These are phyloP conservation scores for Chromobotia macracanthus DNA, from an alignment of 2,797 vertebrate genomes.

Conservation along the genomic window DNA sequence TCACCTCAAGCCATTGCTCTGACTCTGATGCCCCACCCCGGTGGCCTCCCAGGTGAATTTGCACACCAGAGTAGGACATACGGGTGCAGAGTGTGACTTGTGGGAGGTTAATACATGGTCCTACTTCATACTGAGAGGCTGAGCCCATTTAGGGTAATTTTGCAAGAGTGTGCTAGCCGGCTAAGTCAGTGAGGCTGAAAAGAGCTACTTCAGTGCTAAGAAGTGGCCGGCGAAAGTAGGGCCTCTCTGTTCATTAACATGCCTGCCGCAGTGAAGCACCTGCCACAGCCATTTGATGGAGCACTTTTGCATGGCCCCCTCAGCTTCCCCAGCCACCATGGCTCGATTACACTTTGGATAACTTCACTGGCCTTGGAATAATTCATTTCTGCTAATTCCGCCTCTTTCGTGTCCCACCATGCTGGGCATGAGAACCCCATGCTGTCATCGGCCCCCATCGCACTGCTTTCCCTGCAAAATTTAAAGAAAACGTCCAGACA, in stretches of 20 bases:
- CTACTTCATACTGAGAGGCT: slow-evolving; percentile 55
- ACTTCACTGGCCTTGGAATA: slow-evolving; percentile 59
- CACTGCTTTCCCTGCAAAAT: slow-evolving; percentile 48
- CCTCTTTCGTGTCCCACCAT: slow-evolving; percentile 39
- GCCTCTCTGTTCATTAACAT: slow-evolving; percentile 59
- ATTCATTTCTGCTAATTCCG: slow-evolving; percentile 63
- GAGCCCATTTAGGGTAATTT: slow-evolving; percentile 63
- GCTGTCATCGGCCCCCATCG: slow-evolving; percentile 31
- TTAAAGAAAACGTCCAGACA: slow-evolving; percentile 54
- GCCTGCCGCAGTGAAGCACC: slow-evolving; percentile 55
- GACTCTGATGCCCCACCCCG: neutral
- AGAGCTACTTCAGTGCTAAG: slow-evolving; percentile 59
- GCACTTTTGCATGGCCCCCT: slow-evolving; percentile 50
- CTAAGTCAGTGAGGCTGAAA: slow-evolving; percentile 37
- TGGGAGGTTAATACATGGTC: slow-evolving; percentile 50
- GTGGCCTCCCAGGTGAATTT: slow-evolving; percentile 35
- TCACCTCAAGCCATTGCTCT: slow-evolving; percentile 3
- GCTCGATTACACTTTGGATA: slow-evolving; percentile 61
- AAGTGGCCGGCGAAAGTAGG: slow-evolving; percentile 55
- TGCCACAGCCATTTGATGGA: slow-evolving; percentile 62
- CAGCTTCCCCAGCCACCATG: slow-evolving; percentile 18
- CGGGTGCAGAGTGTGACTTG: slow-evolving; percentile 36
- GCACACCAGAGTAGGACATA: slow-evolving; percentile 12
- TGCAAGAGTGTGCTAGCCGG: slow-evolving; percentile 48
- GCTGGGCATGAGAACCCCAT: slow-evolving; percentile 35